A percentile compares a stretch with the other conserved stretches of the same genome.
Conservation (phyloP, 2,797 vertebrate species). For the Gymnothorax reevesii region DNA sequence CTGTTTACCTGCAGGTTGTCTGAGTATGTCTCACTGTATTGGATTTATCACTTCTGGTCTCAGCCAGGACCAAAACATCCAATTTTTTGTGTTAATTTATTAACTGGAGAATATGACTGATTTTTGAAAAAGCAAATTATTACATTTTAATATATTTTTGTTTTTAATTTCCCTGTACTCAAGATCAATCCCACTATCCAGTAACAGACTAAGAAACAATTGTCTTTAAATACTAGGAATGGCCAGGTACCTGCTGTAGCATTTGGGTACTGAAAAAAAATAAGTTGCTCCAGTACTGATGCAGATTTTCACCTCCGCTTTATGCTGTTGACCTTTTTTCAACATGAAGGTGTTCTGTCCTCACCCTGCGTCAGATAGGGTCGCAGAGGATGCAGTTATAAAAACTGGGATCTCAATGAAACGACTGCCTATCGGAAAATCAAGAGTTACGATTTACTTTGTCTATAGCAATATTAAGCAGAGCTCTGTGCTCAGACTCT, state of each 20-base stretch:
- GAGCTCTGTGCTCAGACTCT: slow-evolving; percentile 71
- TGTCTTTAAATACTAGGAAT: not conserved
- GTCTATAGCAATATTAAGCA: slow-evolving; percentile 76
- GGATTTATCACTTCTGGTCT: too few species aligned
- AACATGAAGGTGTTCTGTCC: slow-evolving; percentile 38
- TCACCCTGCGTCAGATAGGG: slow-evolving; percentile 52
- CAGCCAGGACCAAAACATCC: too few species aligned
- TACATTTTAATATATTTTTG: not conserved
- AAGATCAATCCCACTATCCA: slow-evolving; percentile 25
- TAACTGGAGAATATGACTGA: too few species aligned
- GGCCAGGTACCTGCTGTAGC: not conserved
- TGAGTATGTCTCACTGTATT: too few species aligned
- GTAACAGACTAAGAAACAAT: slow-evolving; percentile 6
- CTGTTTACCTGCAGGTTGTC: too few species aligned
- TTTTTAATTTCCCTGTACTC: not conserved
- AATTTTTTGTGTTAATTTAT: too few species aligned
- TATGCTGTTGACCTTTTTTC: slow-evolving; percentile 35
- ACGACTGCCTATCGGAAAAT: slow-evolving; percentile 48
- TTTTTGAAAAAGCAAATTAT: too few species aligned
- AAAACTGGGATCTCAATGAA: slow-evolving; percentile 53
- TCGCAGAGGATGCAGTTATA: slow-evolving; percentile 61
- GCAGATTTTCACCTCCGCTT: slow-evolving; percentile 40
- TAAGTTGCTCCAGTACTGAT: not conserved
- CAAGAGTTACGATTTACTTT: slow-evolving; percentile 70
- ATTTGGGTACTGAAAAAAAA: not conserved